These are phyloP conservation scores for Xestia sexstrigata DNA, from an alignment of 2,888 invertebrate species.

Conservation along the genomic window DNA sequence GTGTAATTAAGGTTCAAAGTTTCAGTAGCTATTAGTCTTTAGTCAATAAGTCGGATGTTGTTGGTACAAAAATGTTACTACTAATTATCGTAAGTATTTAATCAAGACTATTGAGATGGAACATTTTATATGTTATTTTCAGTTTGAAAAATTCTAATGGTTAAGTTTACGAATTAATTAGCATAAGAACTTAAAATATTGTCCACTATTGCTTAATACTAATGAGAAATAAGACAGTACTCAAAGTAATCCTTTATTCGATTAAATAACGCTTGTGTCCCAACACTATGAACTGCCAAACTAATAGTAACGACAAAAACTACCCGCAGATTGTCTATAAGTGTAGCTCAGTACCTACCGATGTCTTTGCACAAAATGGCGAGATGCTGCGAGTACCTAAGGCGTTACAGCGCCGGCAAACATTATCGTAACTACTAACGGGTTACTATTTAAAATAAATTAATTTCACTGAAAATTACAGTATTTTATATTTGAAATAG, in stretches of 20 bases:
- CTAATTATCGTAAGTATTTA: constrained; percentile 6
- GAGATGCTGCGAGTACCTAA: constrained; percentile 72
- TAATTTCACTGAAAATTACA: neutral
- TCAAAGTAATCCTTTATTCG: neutral
- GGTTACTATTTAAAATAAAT: constrained; percentile 6
- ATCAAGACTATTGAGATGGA: neutral
- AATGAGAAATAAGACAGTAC: neutral
- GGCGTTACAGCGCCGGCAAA: constrained; percentile 43
- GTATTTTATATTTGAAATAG: neutral
- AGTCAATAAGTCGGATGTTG: constrained; percentile 3
- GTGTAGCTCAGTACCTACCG: constrained; percentile 64
- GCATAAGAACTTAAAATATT: neutral
- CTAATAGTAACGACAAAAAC: constrained; percentile 16
- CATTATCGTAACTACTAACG: constrained; percentile 37
- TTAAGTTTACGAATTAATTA: neutral
- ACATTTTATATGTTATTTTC: neutral
- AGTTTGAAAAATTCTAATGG: neutral
- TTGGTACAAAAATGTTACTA: neutral
- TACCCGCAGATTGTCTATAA: constrained; percentile 48
- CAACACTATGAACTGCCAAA: constrained; percentile 4
- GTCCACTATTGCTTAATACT: neutral
- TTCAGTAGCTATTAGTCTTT: constrained; percentile 7
- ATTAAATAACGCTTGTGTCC: neutral
- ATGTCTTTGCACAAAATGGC: constrained; percentile 80
- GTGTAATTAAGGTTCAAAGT: constrained; percentile 34